Percentiles rank a stretch among this genome's conserved stretches.
These are phyloP conservation scores for Paragorgia papillata DNA, from an alignment of 92 coral and sea anemone genomes.

Conservation along the genomic window DNA sequence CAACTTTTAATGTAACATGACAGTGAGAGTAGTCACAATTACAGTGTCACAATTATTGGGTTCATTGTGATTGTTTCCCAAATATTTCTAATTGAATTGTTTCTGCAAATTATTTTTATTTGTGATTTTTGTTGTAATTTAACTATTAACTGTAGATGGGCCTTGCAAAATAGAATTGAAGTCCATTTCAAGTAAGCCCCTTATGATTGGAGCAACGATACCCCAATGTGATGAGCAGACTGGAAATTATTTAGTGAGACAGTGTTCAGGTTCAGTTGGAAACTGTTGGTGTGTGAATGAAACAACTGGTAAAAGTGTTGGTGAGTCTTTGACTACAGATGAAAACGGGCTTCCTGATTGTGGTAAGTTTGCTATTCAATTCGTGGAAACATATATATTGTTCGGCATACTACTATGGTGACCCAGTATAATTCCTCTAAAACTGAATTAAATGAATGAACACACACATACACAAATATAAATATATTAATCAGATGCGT, in stretches of 20 bases:
- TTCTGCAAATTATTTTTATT: too few relatives aligned
- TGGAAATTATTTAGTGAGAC: slow-evolving; percentile 54
- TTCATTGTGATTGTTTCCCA: too few relatives aligned
- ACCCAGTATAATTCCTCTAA: too few relatives aligned
- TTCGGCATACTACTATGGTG: too few relatives aligned
- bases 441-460: too few relatives aligned
- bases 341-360: slow-evolving; percentile 24
- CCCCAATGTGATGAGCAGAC: slow-evolving; percentile 52
- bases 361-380: slow-evolving; percentile 10
- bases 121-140: background rate
- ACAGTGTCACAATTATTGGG: too few relatives aligned
- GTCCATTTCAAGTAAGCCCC: background rate
- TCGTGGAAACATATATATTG: background rate
- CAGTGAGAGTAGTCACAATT: too few relatives aligned
- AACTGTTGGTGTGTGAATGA: slow-evolving; percentile 71
- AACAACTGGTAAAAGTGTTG: slow-evolving; percentile 39
- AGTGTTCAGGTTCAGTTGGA: slow-evolving; percentile 67
- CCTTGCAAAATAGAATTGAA: background rate
- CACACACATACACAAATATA: too few relatives aligned
- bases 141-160: too few relatives aligned
- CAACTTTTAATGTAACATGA: too few relatives aligned
- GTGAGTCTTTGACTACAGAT: slow-evolving; percentile 21
- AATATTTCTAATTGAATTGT: too few relatives aligned
- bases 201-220: slow-evolving; percentile 35
- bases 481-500: too few relatives aligned